phyloP scores from a whole-genome alignment of 2,113 vertebrate species.

The Oryzias celebensis region DNA sequence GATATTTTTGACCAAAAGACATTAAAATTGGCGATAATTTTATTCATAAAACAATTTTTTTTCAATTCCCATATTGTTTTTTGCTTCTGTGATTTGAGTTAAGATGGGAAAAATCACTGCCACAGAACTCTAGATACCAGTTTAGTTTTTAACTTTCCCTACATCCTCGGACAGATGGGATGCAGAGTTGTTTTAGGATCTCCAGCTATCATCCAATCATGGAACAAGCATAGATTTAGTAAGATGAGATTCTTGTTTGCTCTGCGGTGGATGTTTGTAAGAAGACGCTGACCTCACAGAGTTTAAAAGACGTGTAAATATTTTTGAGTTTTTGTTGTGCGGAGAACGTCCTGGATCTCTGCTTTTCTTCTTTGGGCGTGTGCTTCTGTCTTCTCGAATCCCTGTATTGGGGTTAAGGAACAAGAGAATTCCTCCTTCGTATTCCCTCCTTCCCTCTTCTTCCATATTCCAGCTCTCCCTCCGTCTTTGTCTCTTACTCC shows the following conservation, averaged over 20 bases:
- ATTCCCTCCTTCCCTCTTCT: slow-evolving; percentile 60
- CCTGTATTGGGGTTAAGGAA: slow-evolving; percentile 75
- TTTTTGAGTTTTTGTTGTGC: not conserved
- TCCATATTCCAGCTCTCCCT: slow-evolving; percentile 5
- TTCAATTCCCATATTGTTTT: too few relatives aligned
- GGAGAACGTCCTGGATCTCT: slow-evolving; percentile 23
- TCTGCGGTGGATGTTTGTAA: not conserved
- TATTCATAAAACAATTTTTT: too few relatives aligned
- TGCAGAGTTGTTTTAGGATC: too few relatives aligned
- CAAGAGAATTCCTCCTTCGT: slow-evolving; percentile 69
- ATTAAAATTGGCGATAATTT: too few relatives aligned
- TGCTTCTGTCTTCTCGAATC: slow-evolving; percentile 61
- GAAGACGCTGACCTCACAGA: not conserved
- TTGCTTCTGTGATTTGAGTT: too few relatives aligned
- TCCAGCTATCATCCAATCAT: too few relatives aligned
- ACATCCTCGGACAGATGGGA: too few relatives aligned
- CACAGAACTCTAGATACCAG: too few relatives aligned
- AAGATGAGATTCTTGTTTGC: not conserved
- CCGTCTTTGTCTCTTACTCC: slow-evolving; percentile 29
- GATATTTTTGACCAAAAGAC: too few relatives aligned
- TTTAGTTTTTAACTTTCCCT: too few relatives aligned
- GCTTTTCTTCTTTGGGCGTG: slow-evolving; percentile 29
- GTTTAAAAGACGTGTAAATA: not conserved
- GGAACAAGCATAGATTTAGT: too few relatives aligned
- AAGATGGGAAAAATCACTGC: too few relatives aligned